phyloP scores from a whole-genome alignment of 1,140 invertebrate species.

The Dinothrombium tinctorium region DNA sequence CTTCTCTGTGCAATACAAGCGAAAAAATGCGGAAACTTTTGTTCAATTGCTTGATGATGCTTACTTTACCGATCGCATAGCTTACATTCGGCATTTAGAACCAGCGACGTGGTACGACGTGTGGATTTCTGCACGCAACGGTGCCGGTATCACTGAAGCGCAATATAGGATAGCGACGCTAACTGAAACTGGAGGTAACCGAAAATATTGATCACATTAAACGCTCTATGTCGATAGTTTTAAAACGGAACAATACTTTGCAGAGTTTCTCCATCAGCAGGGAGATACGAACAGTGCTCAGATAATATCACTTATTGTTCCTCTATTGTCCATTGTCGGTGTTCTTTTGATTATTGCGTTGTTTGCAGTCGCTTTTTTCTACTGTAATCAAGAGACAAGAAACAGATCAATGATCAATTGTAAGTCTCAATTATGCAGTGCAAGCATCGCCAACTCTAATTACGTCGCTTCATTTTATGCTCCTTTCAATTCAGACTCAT shows the following conservation, averaged over 20 bases:
- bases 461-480: no score
- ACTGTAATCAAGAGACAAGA: not conserved
- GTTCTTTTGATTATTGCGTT: not conserved
- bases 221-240: no score
- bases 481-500: no score
- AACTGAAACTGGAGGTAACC: constrained; percentile 6
- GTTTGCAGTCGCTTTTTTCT: not conserved
- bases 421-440: not conserved
- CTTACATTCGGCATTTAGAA: constrained; percentile 32
- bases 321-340: not conserved
- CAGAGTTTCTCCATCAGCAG: constrained; percentile 1
- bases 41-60: not conserved
- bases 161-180: constrained; percentile 53
- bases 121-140: constrained; percentile 65
- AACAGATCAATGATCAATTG: not conserved
- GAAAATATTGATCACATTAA: no score
- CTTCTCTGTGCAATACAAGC: constrained; percentile 17
- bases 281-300: not conserved
- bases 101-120: constrained; percentile 63
- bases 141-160: constrained; percentile 61
- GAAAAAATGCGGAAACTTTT: constrained; percentile 6
- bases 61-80: constrained; percentile 3
- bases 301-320: not conserved
- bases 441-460: no score
- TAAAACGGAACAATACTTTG: no score